Evolutionary conservation across 2,797 vertebrate species (phyloP).

Genomic region (Myotis planiceps): DNA sequence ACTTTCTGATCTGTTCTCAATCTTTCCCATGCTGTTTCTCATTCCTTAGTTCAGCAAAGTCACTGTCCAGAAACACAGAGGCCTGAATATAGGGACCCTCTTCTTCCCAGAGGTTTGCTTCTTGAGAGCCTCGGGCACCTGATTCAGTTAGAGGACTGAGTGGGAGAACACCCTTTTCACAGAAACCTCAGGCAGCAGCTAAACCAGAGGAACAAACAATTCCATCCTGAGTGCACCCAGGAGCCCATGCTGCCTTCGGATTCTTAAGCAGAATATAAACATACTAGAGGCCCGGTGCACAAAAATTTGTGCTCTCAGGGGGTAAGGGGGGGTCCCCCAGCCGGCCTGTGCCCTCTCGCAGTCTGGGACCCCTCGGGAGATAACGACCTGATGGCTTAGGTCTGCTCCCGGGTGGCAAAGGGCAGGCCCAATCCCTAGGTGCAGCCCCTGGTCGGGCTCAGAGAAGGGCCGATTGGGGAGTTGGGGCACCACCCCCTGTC

Average conservation of each 20-base stretch:
- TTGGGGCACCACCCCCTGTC: too few relatives aligned
- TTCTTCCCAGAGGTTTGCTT: not conserved
- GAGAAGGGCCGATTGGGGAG: too few relatives aligned
- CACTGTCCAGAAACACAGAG: not conserved
- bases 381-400: too few relatives aligned
- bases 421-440: too few relatives aligned
- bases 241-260: not conserved
- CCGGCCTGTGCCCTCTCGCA: too few relatives aligned
- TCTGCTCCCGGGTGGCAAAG: too few relatives aligned
- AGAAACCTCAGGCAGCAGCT: not conserved
- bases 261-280: not conserved
- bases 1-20: not conserved
- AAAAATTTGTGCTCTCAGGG: too few relatives aligned
- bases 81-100: not conserved
- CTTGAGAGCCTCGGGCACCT: not conserved
- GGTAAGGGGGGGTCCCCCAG: too few relatives aligned
- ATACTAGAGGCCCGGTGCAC: too few relatives aligned
- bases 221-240: not conserved
- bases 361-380: too few relatives aligned
- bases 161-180: accelerated
- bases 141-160: not conserved
- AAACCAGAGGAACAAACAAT: not conserved
- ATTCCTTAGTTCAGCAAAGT: not conserved
- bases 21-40: not conserved
- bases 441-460: too few relatives aligned